Base-by-base conservation (phyloP, 2,113 vertebrate genomes). In the Microtus montanus region DNA sequence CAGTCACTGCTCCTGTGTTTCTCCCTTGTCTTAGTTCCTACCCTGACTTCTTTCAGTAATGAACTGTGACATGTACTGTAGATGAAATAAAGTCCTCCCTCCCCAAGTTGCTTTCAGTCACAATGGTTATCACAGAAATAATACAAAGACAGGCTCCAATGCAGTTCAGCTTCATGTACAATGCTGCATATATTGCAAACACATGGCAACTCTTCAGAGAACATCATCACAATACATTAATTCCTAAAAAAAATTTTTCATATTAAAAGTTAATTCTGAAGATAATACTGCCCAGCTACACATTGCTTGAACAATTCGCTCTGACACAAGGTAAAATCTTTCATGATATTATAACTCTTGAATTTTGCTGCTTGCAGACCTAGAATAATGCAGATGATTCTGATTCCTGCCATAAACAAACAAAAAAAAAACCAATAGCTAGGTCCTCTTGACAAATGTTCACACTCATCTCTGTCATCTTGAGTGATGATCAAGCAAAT, bases 211-310 rank as follows among this genome's bases (percentile, higher is more conserved):
- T 12, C 49, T 13, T 3, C 20, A 58, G 52, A 82, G 52, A 82
- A 58, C 26, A 54, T 26, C 17, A 14, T 38, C 30, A 82, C 14
- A 35, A 5, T 38, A 14, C 7, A 82, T 12, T 58, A 58, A 80
- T 13, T 2, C n/a, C 13, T 41, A 28, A 7, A 28, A 41, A 28
- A 28, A 0, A 0, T 41, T n/a, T n/a, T n/a, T n/a, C 38, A 19
- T 38, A 44, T 3, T 17, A 3, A 15, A 30, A 26, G 14, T 35
- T 58, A 11, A 82, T 38, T n/a, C 52, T 82, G 52, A 58, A 61
- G 3, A 61, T n/a, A 54, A n/a, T 24, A 82, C 5, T 17, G 10
- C 19, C 7, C 4, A 41, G 7, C 7, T 30, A 63, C n/a, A 41
- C 0, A 63, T 63, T 63, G 7, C 17, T 0, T 30, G 26, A 30